Percentiles rank a stretch among this genome's conserved stretches.
phyloP scores from a whole-genome alignment of 2,797 vertebrate species.

The Parambassis ranga region DNA sequence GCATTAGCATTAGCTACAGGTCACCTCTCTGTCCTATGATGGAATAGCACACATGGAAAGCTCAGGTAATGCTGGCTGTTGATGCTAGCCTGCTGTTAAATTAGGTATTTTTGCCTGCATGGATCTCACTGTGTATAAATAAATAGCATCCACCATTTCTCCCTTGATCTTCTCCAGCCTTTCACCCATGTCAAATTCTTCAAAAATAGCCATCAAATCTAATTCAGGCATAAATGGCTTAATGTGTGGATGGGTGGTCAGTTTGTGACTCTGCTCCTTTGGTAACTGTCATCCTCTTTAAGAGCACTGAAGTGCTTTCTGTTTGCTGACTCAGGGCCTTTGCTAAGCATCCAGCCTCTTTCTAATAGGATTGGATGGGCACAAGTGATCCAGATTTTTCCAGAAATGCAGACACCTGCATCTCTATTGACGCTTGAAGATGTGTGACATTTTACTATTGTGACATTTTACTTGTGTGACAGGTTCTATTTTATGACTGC shows the following conservation, averaged over 20 bases:
- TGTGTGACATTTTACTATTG: too few relatives aligned
- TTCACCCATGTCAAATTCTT: not conserved
- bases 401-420: slow-evolving; percentile 2
- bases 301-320: slow-evolving; percentile 19
- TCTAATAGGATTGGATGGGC: slow-evolving; percentile 24
- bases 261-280: slow-evolving; percentile 5
- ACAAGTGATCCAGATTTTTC: slow-evolving; percentile 2
- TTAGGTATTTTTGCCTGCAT: too few relatives aligned
- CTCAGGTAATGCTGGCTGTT: too few relatives aligned
- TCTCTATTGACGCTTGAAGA: too few relatives aligned
- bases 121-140: too few relatives aligned
- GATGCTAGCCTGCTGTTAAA: too few relatives aligned
- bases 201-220: not conserved
- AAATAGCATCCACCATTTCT: too few relatives aligned
- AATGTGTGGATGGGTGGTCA: too few relatives aligned
- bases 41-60: too few relatives aligned
- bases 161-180: too few relatives aligned
- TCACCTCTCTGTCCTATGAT: too few relatives aligned
- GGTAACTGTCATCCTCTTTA: slow-evolving; percentile 38
- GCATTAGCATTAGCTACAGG: too few relatives aligned
- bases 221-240: not conserved
- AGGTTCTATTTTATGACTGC: slow-evolving; percentile 2
- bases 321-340: slow-evolving; percentile 36
- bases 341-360: not conserved
- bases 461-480: not conserved